Percentiles rank a stretch among this genome's conserved stretches.
Evolutionary conservation across 2,113 vertebrate species (phyloP).

Genomic region (Dromiciops gliroides): DNA sequence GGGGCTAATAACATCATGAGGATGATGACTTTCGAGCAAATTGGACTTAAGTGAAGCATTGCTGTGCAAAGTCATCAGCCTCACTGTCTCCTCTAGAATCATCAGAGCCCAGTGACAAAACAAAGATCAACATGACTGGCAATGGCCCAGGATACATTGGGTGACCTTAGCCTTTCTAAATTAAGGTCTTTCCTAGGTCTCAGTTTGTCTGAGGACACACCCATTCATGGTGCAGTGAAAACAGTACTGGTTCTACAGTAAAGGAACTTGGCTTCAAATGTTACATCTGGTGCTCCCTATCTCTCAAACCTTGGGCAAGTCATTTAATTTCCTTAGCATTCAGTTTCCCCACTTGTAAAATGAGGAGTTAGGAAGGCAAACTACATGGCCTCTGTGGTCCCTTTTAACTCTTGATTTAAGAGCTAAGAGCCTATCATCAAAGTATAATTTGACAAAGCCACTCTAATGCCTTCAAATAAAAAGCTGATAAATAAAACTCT

Average conservation of each 20-base stretch:
- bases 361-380: background rate
- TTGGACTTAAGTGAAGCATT: background rate
- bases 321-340: background rate
- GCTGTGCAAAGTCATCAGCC: background rate
- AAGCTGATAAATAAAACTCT: background rate
- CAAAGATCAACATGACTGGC: background rate
- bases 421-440: background rate
- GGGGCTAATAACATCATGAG: background rate
- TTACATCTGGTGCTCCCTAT: background rate
- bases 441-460: background rate
- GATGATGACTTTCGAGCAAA: background rate
- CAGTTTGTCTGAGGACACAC: background rate
- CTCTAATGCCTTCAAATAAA: background rate
- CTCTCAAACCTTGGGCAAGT: background rate
- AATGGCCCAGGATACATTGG: background rate
- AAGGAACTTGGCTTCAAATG: background rate
- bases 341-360: background rate
- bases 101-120: background rate
- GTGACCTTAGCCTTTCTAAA: background rate
- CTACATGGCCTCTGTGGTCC: background rate
- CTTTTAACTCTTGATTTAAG: background rate
- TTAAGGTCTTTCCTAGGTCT: background rate
- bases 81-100: background rate
- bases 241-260: background rate
- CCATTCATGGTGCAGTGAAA: background rate